phyloP scores from a whole-genome alignment of 2,797 vertebrate species.

The Mus minutoides region DNA sequence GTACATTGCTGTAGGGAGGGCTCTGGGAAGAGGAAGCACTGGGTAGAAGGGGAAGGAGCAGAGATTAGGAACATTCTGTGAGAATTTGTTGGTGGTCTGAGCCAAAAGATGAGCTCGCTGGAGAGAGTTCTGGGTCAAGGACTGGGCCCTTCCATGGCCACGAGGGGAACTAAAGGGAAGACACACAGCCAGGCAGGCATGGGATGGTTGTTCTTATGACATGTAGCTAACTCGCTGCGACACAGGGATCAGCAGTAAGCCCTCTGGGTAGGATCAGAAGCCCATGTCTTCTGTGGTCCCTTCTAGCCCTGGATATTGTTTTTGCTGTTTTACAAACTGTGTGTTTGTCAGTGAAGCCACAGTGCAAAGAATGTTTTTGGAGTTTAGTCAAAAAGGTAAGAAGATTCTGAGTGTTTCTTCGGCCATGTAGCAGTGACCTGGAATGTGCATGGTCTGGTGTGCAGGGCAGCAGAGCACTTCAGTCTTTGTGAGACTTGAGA shows the following conservation, averaged over 20 bases:
- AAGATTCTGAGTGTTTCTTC: not conserved
- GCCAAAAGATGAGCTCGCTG: not conserved
- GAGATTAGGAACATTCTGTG: not conserved
- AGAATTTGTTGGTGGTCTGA: not conserved
- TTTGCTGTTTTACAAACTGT: not conserved
- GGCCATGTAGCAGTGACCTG: not conserved
- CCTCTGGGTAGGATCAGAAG: no score
- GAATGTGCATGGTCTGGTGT: not conserved
- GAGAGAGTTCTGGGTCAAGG: not conserved
- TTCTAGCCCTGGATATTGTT: not conserved
- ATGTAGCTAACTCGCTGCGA: not conserved
- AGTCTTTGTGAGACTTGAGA: not conserved
- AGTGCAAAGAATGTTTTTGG: not conserved
- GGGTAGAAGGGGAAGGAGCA: not conserved
- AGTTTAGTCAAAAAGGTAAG: not conserved
- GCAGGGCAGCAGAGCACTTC: not conserved
- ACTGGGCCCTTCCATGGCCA: not conserved
- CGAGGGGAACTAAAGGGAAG: not conserved
- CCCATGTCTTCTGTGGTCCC: not conserved
- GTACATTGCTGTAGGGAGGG: no score
- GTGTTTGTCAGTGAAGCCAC: not conserved
- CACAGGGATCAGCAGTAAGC: rapidly evolving
- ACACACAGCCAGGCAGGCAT: not conserved
- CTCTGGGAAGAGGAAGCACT: not conserved
- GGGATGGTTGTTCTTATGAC: no score